Evolutionary conservation across 1,140 invertebrate species (phyloP).

Genomic region (Drosophila busckii): DNA sequence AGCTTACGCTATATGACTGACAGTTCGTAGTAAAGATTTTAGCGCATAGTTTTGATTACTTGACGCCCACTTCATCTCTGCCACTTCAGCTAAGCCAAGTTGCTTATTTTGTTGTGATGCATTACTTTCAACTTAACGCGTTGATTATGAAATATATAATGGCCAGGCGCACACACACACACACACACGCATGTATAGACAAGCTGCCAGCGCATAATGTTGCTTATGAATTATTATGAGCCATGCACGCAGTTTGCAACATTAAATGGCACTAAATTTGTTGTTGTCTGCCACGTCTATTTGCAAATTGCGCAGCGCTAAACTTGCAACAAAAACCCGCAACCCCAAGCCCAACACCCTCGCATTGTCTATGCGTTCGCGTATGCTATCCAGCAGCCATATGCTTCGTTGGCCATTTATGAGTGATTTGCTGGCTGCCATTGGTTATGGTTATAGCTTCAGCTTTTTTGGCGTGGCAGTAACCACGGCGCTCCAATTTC

Average conservation of each 20-base stretch:
- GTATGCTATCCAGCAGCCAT: conserved; percentile 16
- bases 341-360: not conserved
- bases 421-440: conserved; percentile 69
- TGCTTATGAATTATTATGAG: conserved; percentile 77
- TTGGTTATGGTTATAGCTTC: conserved; percentile 20
- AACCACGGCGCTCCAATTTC: conserved; percentile 60
- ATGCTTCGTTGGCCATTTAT: conserved; percentile 59
- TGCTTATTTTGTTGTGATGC: conserved; percentile 66
- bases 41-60: no score
- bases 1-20: no score
- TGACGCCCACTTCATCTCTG: no score
- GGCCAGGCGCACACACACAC: conserved; percentile 20
- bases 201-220: conserved; percentile 58
- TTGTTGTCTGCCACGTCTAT: conserved; percentile 61
- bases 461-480: conserved; percentile 15
- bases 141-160: conserved; percentile 59
- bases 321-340: no score
- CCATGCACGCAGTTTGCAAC: conserved; percentile 69
- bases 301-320: conserved; percentile 61
- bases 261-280: conserved; percentile 71
- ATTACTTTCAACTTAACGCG: conserved; percentile 74
- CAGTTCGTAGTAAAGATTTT: no score
- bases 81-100: conserved; percentile 16
- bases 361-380: not conserved
- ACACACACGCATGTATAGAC: not conserved